Percentiles rank a stretch among this genome's conserved stretches.
Conservation (phyloP, 2,113 vertebrate species). For the Capra hircus region DNA sequence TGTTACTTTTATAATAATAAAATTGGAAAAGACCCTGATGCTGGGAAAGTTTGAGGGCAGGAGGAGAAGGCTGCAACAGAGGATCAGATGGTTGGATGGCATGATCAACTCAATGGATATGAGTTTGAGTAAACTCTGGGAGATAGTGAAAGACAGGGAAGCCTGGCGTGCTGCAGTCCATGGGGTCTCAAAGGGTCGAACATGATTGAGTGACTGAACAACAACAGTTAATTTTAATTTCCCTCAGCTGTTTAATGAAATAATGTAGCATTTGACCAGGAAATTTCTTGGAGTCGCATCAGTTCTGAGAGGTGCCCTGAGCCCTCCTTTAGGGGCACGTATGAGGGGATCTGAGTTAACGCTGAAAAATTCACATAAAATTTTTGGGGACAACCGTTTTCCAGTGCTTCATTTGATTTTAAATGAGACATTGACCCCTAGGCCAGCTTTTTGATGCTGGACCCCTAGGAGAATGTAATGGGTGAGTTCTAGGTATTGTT, state of each 20-base stretch:
- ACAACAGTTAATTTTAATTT: background rate
- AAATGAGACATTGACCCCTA: background rate
- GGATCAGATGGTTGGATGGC: background rate
- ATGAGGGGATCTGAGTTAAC: background rate
- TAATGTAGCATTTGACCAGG: background rate
- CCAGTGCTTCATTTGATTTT: background rate
- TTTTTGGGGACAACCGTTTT: background rate
- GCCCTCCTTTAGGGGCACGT: background rate
- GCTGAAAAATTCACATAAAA: background rate
- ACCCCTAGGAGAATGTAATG: background rate
- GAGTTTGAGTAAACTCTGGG: background rate
- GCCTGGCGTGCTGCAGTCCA: background rate
- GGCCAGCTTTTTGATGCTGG: background rate
- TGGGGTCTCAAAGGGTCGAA: background rate
- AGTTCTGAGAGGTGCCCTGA: background rate
- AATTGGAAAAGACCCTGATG: background rate
- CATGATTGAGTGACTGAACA: background rate
- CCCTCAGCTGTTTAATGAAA: background rate
- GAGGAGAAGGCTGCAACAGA: fast-evolving
- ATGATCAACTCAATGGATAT: background rate
- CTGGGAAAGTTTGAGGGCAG: background rate
- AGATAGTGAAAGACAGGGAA: background rate
- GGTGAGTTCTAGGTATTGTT: background rate
- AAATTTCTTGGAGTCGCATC: background rate
- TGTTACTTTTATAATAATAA: background rate